Evolutionary conservation across 1,140 invertebrate species (phyloP).

Genomic region (Aphidius ervi): DNA sequence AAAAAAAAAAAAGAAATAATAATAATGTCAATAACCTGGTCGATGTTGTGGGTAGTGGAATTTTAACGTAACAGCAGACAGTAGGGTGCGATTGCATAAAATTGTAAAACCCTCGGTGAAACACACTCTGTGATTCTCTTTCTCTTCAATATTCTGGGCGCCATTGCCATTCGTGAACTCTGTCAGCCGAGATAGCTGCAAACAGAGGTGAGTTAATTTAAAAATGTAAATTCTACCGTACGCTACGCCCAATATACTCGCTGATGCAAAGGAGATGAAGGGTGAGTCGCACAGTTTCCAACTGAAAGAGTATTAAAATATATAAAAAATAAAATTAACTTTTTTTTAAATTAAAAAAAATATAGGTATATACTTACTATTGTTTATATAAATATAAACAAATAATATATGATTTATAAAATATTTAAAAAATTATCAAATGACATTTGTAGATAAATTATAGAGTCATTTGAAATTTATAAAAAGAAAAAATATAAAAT

Average conservation of each 20-base stretch:
- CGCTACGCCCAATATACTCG: slow-evolving; percentile 17
- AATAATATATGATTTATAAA: no score
- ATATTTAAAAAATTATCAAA: no score
- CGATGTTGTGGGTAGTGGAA: slow-evolving; percentile 15
- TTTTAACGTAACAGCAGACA: slow-evolving; percentile 12
- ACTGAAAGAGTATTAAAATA: no score
- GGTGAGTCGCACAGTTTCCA: no score
- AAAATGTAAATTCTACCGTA: slow-evolving; percentile 52
- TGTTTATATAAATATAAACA: no score
- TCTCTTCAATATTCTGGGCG: background rate
- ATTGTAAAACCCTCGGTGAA: slow-evolving; percentile 44
- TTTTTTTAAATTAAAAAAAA: no score
- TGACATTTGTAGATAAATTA: no score
- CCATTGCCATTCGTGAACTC: slow-evolving; percentile 11
- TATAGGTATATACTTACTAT: no score
- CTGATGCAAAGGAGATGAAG: slow-evolving; percentile 18
- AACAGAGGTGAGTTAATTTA: slow-evolving; percentile 55
- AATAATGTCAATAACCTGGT: slow-evolving; percentile 26
- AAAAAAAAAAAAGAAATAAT: slow-evolving; percentile 25
- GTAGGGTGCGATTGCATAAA: slow-evolving; percentile 48
- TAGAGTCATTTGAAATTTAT: no score
- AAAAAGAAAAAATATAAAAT: no score
- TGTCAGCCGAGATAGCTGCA: slow-evolving; percentile 49
- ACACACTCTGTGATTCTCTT: no score
- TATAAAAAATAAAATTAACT: no score